Percentiles rank a stretch among this genome's conserved stretches.
Evolutionary conservation across 2,888 invertebrate genomes (phyloP).

Genomic region (Bimastos eiseni): DNA sequence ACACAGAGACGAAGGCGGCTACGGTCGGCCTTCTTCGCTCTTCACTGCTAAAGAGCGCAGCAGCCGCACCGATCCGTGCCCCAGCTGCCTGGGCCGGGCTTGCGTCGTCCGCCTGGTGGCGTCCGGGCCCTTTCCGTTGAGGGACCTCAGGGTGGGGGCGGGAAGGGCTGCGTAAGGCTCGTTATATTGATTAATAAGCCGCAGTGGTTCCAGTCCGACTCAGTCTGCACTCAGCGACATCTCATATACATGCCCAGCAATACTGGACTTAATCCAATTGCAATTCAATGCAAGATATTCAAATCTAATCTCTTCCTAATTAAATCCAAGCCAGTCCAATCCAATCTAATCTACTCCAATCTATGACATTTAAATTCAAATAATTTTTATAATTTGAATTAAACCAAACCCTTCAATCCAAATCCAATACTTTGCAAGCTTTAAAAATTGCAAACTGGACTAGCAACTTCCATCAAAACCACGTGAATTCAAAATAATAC

Average conservation of each 20-base stretch:
- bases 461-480: background rate
- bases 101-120: background rate
- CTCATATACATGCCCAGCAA: background rate
- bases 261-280: background rate
- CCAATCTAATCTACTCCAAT: background rate
- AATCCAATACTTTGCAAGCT: background rate
- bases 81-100: background rate
- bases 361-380: background rate
- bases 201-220: background rate
- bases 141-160: too few species aligned
- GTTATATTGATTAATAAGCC: slow-evolving; percentile 7
- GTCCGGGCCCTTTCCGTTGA: background rate
- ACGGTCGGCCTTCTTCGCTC: background rate
- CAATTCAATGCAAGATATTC: background rate
- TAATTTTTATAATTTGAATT: background rate
- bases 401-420: background rate
- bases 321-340: background rate
- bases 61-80: background rate
- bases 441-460: background rate
- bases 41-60: background rate
- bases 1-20: background rate
- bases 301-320: background rate
- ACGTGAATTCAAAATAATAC: background rate
- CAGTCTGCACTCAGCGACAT: background rate
- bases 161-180: background rate